Evolutionary conservation across 2,888 invertebrate genomes (phyloP), one percentile per base, ranked within the genome.

Genomic region (Ochropleura leucogaster): DNA sequence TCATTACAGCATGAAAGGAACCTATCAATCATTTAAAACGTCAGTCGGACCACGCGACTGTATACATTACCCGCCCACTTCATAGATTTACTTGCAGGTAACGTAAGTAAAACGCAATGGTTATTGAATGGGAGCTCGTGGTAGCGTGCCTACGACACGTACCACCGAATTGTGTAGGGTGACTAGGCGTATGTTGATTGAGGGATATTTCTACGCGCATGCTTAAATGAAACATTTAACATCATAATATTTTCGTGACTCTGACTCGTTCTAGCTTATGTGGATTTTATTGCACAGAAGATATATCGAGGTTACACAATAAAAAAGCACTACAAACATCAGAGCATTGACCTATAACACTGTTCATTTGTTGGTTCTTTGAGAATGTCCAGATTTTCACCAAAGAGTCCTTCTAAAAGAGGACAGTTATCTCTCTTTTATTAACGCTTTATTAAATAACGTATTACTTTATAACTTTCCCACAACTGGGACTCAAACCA

Each of bases 71-170:
- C 70, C 55, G 68, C 65, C 59, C 40, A 72, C 62, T 73, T 49
- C 64, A 68, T 59, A 47, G 63, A 69, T 74, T 76, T 66, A 69
- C 70, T 57, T 55, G 12, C 44, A 40, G 30, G 49, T 6, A 62
- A 64, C 59, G 75, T 80, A 67, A 74, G 67, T 66, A 83, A 83
- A 85, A 82, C 83, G 86, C 76, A 80, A 81, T 85, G 71, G 72
- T 72, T 77, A 83, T 72, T 73, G 68, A 80, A 76, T 70, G 18
- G 64, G n/a, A 55, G 42, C 79, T 78, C 66, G 71, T 10, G 40
- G 51, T 72, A 69, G 81, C 72, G 68, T 82, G 84, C 55, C 49
- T 44, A 53, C 55, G 46, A 84, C 67, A 68, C 64, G 63, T 49
- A 84, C 7, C 30, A 42, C 63, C 72, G 51, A 84, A 72, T 53